Percentiles rank a stretch among this genome's conserved stretches.
Conservation (phyloP, 2,113 vertebrate genomes). For the Centrocercus urophasianus region DNA sequence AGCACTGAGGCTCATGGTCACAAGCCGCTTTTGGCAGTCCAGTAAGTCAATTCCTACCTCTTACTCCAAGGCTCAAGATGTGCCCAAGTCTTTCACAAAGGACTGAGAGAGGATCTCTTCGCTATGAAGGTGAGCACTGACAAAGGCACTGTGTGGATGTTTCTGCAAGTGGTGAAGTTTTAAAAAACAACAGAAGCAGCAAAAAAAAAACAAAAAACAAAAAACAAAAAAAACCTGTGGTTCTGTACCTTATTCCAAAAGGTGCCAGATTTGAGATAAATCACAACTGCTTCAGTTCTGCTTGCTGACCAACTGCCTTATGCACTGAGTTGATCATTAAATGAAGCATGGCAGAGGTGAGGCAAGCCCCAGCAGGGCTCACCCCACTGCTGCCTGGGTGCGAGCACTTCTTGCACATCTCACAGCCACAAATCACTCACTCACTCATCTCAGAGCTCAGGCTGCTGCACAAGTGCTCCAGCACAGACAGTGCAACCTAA, state of each 20-base stretch:
- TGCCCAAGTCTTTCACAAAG: fast-evolving
- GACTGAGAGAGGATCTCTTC: too few species aligned
- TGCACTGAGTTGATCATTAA: background rate
- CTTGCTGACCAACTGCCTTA: background rate
- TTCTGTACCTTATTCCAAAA: background rate
- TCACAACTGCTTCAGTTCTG: background rate
- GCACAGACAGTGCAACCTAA: fast-evolving
- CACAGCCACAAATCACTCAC: fast-evolving
- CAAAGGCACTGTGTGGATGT: fast-evolving
- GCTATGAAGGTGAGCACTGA: fast-evolving
- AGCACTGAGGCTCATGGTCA: background rate
- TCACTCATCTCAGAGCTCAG: background rate
- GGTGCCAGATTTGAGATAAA: background rate
- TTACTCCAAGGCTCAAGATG: background rate
- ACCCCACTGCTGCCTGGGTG: background rate
- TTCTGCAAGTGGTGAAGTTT: background rate
- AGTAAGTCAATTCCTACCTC: background rate
- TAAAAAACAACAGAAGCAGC: background rate
- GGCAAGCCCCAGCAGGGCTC: background rate
- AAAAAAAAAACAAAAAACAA: background rate
- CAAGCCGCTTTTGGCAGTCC: background rate
- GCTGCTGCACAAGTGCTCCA: background rate
- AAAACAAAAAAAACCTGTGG: background rate
- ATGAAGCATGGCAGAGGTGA: background rate
- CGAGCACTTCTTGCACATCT: background rate